Conservation (phyloP, 35 echinoderm and acorn worm species). For the Ophiothrix spiculata region DNA sequence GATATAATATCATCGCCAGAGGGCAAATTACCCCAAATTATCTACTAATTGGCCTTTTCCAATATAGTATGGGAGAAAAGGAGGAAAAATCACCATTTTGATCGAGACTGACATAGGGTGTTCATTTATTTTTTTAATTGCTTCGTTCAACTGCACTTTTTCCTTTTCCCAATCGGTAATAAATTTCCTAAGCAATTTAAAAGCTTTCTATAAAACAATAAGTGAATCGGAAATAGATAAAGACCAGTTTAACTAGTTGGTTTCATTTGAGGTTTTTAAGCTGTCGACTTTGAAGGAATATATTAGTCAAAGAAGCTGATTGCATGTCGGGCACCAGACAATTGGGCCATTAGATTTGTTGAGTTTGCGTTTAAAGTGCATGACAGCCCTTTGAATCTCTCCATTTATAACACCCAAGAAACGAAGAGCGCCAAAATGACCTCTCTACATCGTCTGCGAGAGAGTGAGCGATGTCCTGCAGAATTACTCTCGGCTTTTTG, state of each 20-base stretch:
- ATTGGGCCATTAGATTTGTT: constrained; percentile 11
- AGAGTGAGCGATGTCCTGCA: not conserved
- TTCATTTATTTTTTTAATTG: constrained; percentile 1
- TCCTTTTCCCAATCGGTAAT: not conserved
- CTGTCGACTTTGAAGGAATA: not conserved
- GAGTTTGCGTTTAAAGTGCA: constrained; percentile 7
- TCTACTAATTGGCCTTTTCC: not conserved
- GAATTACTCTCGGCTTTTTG: not conserved
- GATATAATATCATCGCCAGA: constrained; percentile 12
- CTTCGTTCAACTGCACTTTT: constrained; percentile 4
- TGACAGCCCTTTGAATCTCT: not conserved
- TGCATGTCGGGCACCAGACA: not conserved
- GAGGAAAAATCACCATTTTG: not conserved
- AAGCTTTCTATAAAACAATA: constrained; percentile 12
- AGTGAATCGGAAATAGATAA: not conserved
- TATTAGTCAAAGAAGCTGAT: not conserved
- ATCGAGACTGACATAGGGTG: not conserved
- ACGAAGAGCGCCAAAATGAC: not conserved
- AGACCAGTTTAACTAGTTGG: not conserved
- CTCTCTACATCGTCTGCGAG: not conserved
- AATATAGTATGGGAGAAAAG: not conserved
- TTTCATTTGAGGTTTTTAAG: not conserved
- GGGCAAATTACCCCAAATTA: constrained; percentile 11
- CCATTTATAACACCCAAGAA: not conserved
- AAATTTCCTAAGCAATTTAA: constrained; percentile 10